Conservation (phyloP, 1,140 invertebrate genomes). For the Rhopalosiphum padi region DNA sequence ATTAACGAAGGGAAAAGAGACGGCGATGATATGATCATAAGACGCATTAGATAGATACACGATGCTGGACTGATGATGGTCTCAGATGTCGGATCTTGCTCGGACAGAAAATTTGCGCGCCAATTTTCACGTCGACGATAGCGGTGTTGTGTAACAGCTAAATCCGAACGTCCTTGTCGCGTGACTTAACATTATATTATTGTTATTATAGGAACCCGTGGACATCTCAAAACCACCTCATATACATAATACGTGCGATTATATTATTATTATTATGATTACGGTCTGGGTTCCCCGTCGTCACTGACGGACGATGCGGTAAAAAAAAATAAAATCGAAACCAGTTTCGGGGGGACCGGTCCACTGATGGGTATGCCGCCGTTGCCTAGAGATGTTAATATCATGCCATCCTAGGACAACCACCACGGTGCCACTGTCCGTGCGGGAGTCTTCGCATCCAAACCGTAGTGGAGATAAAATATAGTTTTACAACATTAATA, state of each 20-base stretch:
- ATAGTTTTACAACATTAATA: background rate
- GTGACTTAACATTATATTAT: background rate
- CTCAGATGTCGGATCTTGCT: background rate
- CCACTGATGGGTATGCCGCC: background rate
- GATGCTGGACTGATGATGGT: background rate
- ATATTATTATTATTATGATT: background rate
- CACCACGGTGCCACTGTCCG: background rate
- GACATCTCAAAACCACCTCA: background rate
- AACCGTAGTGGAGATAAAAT: background rate
- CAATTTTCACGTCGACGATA: background rate
- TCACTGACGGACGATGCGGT: background rate
- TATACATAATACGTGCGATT: background rate
- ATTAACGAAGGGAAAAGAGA: background rate
- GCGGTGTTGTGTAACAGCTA: background rate
- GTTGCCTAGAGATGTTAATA: background rate
- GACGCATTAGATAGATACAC: background rate
- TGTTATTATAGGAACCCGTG: background rate
- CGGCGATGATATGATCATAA: background rate
- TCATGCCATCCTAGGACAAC: background rate
- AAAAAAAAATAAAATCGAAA: background rate
- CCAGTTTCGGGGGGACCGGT: constrained; percentile 31
- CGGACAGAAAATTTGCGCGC: background rate
- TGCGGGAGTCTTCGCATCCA: background rate
- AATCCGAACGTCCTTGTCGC: background rate
- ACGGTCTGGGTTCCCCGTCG: background rate